These are phyloP conservation scores for Crenichthys baileyi DNA, from an alignment of 2,797 vertebrate species.

Conservation along the genomic window DNA sequence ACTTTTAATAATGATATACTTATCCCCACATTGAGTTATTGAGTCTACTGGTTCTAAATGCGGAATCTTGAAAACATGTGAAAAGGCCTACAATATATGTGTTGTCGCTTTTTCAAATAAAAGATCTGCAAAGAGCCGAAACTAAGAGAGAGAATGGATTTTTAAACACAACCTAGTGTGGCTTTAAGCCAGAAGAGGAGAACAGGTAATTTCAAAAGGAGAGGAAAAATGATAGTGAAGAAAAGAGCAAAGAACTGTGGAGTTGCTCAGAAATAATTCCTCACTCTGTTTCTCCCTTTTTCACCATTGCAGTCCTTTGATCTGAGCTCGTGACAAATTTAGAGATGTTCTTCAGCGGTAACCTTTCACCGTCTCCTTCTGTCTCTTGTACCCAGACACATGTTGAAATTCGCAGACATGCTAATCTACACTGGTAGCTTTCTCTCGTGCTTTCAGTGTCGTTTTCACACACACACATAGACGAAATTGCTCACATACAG, in stretches of 20 bases:
- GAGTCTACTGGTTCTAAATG: neutral
- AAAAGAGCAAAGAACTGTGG: slow-evolving; percentile 23
- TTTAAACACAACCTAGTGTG: slow-evolving; percentile 19
- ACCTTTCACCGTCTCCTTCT: slow-evolving; percentile 50
- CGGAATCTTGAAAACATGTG: neutral
- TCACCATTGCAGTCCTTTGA: slow-evolving; percentile 55
- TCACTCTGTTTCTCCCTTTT: slow-evolving; percentile 33
- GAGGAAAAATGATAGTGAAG: slow-evolving; percentile 21
- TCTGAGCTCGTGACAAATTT: slow-evolving; percentile 66
- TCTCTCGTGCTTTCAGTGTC: slow-evolving; percentile 4
- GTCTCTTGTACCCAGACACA: slow-evolving; percentile 8
- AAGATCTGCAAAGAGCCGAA: neutral
- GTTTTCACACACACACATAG: slow-evolving; percentile 7
- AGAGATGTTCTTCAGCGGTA: slow-evolving; percentile 56
- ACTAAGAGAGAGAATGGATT: slow-evolving; percentile 13
- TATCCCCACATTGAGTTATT: too few relatives aligned
- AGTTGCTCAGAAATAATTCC: slow-evolving; percentile 36
- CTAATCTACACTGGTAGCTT: slow-evolving; percentile 21
- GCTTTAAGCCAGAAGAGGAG: slow-evolving; percentile 2
- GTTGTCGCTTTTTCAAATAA: neutral
- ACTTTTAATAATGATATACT: too few relatives aligned
- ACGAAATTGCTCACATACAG: slow-evolving; percentile 29
- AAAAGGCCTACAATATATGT: neutral
- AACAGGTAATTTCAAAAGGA: slow-evolving; percentile 33
- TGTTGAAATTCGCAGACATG: slow-evolving; percentile 10